These are phyloP conservation scores for Andrena camellia DNA, from an alignment of 2,888 invertebrate genomes.

Conservation along the genomic window DNA sequence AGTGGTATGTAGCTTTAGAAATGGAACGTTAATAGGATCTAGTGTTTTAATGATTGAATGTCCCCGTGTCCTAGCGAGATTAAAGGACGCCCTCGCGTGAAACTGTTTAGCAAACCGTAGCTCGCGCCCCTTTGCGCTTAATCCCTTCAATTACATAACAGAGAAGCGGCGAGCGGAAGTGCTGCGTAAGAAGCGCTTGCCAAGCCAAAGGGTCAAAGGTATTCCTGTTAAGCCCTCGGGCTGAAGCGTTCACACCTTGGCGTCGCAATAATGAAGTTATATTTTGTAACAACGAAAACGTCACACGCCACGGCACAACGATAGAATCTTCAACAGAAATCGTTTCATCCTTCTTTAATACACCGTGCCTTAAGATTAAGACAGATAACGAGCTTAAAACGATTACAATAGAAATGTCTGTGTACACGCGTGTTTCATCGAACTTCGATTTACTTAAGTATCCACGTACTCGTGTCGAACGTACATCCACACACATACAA, in stretches of 20 bases:
- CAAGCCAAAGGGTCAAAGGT: constrained; percentile 27
- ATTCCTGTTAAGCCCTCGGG: constrained; percentile 34
- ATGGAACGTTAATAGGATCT: not conserved
- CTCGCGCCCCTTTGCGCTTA: constrained; percentile 43
- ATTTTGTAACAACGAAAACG: constrained; percentile 23
- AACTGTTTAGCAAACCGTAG: constrained; percentile 15
- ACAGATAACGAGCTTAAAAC: constrained; percentile 26
- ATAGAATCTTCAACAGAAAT: not conserved
- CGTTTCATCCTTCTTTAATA: not conserved
- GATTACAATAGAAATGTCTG: constrained; percentile 27
- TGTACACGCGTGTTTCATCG: constrained; percentile 22
- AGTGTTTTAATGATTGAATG: not conserved
- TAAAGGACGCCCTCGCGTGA: not conserved
- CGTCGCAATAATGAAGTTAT: constrained; percentile 17
- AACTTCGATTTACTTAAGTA: constrained; percentile 40
- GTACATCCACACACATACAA: constrained; percentile 44
- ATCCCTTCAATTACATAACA: constrained; percentile 40
- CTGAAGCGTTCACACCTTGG: constrained; percentile 23
- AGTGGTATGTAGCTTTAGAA: not conserved
- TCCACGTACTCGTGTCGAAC: constrained; percentile 9
- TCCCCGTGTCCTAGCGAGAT: not conserved
- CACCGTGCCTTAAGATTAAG: constrained; percentile 29
- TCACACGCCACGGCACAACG: not conserved
- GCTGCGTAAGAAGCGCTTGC: constrained; percentile 18
- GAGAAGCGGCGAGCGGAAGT: constrained; percentile 28